Base-by-base conservation (phyloP, 2,113 vertebrate species). In the Cariama cristata region DNA sequence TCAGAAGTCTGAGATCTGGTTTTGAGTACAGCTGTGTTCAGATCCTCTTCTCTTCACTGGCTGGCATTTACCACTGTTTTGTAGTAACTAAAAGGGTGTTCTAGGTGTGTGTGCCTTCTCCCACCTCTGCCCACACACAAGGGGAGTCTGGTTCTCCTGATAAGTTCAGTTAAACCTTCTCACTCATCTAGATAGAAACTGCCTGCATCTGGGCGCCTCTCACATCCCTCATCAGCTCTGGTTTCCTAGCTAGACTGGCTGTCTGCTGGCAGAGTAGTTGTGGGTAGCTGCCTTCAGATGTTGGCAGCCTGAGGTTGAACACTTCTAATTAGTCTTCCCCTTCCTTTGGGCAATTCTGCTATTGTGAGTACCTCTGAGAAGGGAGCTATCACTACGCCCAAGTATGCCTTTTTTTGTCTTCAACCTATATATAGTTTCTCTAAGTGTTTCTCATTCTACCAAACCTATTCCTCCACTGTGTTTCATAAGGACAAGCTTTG, bases 271-370 rank as follows among this genome's bases (percentile, higher is more conserved):
- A 94, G 56, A 92, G 75, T 35, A 89, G 28, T 64, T 90, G 79
- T 88, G 88, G 71, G 71, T 77, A 91, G 42, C 85, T 90, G 71
- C 63, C 90, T 88, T 94, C 64, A 93, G 60, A 81, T 89, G 88
- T 38, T 92, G 64, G 68, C 86, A 95, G 52, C 27, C 68, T 77
- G 52, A 92, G 52, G 60, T 9, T 92, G 72, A 90, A 28, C 60
- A 47, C 21, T 84, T 91, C 64, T 88, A 71, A 59, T 93, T 68
- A 68, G 45, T 60, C 59, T 88, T 88, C 33, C 8, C 3, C 24
- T 94, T 85, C 71, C 35, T 77, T 77, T 64, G 42, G 79, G 82
- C 60, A 74, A 8, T 91, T 95, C 59, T 63, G 21, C 53, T 92
- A 1, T 20, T 55, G 47, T 26, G 52, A 88, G 8, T 76, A 30